These are phyloP conservation scores for Otus scops DNA, from an alignment of 2,797 vertebrate species.

Conservation along the genomic window DNA sequence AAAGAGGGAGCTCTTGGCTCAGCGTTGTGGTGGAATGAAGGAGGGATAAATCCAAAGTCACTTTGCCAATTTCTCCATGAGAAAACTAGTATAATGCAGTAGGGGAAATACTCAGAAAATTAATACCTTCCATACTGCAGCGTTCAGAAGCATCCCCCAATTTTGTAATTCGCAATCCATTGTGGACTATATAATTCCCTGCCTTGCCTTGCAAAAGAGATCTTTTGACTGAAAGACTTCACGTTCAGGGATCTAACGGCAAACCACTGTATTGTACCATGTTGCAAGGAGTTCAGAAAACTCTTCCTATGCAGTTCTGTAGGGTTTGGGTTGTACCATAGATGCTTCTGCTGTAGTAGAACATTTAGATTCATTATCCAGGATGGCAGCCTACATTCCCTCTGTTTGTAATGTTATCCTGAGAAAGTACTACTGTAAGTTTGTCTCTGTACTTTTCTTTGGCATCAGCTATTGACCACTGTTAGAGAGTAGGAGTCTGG, in stretches of 20 bases:
- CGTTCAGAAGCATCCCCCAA: not conserved
- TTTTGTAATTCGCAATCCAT: not conserved
- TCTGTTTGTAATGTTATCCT: not conserved
- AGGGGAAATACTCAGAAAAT: not conserved
- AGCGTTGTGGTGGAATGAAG: not conserved
- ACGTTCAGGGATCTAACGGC: rapidly evolving
- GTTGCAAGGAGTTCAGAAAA: not conserved
- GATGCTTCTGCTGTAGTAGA: not conserved
- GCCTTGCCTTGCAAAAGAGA: not conserved
- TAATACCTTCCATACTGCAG: not conserved
- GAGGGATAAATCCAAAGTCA: not conserved
- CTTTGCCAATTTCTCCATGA: not conserved
- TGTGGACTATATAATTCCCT: not conserved
- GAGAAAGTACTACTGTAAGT: not conserved
- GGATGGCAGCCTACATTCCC: not conserved
- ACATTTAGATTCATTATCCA: not conserved
- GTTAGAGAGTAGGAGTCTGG: not conserved
- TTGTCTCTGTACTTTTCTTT: not conserved
- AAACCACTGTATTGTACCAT: rapidly evolving
- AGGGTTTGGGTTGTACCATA: rapidly evolving
- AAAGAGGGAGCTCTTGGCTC: not conserved
- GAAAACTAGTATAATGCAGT: not conserved
- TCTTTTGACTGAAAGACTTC: not conserved
- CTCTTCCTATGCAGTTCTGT: not conserved
- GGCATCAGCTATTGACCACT: not conserved